Base-by-base conservation (phyloP, 2,888 invertebrate genomes). In the Synanthedon vespiformis region DNA sequence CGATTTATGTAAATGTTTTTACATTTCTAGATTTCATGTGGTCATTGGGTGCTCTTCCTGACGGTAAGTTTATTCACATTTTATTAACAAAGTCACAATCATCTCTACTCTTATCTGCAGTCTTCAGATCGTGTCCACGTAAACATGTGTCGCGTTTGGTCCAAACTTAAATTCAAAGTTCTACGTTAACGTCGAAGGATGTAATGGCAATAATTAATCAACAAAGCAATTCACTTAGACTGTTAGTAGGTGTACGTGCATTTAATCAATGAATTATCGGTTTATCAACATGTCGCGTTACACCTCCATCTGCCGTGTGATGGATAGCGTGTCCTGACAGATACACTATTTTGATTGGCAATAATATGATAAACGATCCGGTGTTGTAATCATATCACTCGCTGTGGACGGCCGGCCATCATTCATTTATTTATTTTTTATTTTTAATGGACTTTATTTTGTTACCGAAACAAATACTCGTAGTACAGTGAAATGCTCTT, bases 11-110 rank as follows among this genome's bases (percentile, higher is more conserved):
- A 86, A 86, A 85, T 88, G 80, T 87, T 88, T 88, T 88, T 88
- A 87, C 89, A 89, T 89, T 90, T 94, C 90, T 94, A 96, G 96
- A 96, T 95, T 96, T 96, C 93, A 96, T 96, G 95, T 96, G 96
- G 96, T 96, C 96, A 89, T 93, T 96, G 93, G 96, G 96, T 92
- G 95, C 95, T 91, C 93, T 96, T 91, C 96, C 96, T 90, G 96
- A 96, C 91, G 96, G 96, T 96, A 91, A 95, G 95, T 93, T 77
- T 55, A 58, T 66, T 64, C 67, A 72, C 68, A 74, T 76, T 77
- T 71, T 76, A 72, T 76, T 78, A 74, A 65, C 68, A 74, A 74
- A 72, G 71, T 77, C 77, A 78, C 72, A 64, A 34, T 68, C 67
- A 77, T 67, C 59, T 54, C 51, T 68, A 62, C 65, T 67, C 62